These are phyloP conservation scores for Gymnodraco acuticeps DNA, from an alignment of 2,797 vertebrate species.

Conservation along the genomic window DNA sequence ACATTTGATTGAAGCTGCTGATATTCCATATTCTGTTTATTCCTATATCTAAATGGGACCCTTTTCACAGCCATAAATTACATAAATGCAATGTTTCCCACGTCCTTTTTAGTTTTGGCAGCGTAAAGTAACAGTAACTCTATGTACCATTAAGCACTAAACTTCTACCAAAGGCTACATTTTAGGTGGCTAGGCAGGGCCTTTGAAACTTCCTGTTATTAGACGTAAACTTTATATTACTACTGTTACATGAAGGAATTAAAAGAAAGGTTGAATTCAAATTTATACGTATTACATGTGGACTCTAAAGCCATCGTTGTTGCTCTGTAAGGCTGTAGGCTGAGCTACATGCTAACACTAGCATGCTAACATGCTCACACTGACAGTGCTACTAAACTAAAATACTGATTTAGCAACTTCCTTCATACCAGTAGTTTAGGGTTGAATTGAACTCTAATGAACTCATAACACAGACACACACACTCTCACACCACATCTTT, in stretches of 20 bases:
- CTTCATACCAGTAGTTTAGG: neutral
- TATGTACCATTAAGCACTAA: conserved; percentile 31
- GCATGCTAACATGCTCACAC: neutral
- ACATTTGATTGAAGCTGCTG: conserved; percentile 38
- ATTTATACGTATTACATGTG: neutral
- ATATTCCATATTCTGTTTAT: conserved; percentile 36
- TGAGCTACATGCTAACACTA: conserved; percentile 2
- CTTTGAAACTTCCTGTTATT: conserved; percentile 8
- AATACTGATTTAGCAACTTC: neutral
- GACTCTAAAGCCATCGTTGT: neutral
- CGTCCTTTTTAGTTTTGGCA: conserved; percentile 51
- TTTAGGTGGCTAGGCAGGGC: conserved; percentile 29
- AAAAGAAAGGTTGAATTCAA: neutral
- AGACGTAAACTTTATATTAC: conserved; percentile 2
- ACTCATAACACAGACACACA: conserved; percentile 2
- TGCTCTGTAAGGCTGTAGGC: neutral
- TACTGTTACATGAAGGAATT: neutral
- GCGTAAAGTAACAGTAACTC: conserved; percentile 14
- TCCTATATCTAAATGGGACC: conserved; percentile 28
- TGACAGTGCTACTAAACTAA: neutral
- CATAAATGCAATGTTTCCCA: conserved; percentile 40
- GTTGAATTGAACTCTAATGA: neutral
- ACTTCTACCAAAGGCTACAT: conserved; percentile 1
- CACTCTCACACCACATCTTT: conserved; percentile 53
- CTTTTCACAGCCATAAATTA: conserved; percentile 53